These are phyloP conservation scores for Larimichthys polyactis DNA, from an alignment of 2,113 vertebrate genomes.

Conservation along the genomic window DNA sequence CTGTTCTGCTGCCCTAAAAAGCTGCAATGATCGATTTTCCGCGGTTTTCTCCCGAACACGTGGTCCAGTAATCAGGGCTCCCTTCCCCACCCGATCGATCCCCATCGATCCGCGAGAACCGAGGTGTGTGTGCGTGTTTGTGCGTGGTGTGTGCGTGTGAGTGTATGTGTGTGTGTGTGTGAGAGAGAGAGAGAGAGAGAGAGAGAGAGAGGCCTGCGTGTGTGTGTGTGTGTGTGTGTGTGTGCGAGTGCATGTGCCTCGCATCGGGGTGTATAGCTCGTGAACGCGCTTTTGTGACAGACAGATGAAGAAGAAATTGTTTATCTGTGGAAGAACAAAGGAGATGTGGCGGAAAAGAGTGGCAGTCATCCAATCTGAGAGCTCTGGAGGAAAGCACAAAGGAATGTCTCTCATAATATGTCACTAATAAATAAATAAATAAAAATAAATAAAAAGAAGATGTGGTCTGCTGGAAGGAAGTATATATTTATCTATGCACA, in stretches of 20 bases:
- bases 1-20: slow-evolving; percentile 88
- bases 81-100: slow-evolving; percentile 88
- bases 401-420: slow-evolving; percentile 16
- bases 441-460: neutral
- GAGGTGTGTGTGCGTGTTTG: slow-evolving; percentile 69
- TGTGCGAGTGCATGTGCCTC: slow-evolving; percentile 44
- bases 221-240: slow-evolving; percentile 37
- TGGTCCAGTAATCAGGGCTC: slow-evolving; percentile 90
- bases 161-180: slow-evolving; percentile 2
- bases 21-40: slow-evolving; percentile 90
- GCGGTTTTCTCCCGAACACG: slow-evolving; percentile 88
- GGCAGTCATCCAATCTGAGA: slow-evolving; percentile 51
- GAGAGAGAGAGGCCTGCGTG: slow-evolving; percentile 20
- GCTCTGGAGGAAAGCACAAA: slow-evolving; percentile 27
- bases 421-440: neutral
- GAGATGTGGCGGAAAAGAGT: slow-evolving; percentile 55
- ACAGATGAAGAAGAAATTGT: slow-evolving; percentile 78
- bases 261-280: slow-evolving; percentile 45
- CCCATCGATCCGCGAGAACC: slow-evolving; percentile 82
- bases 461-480: neutral
- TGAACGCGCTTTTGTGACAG: slow-evolving; percentile 77
- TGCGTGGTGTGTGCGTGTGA: slow-evolving; percentile 60
- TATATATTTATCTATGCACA: neutral
- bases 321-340: slow-evolving; percentile 78
- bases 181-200: too few species aligned